phyloP scores from a whole-genome alignment of 2,113 vertebrate genomes.

The Speoplatyrhinus poulsoni region DNA sequence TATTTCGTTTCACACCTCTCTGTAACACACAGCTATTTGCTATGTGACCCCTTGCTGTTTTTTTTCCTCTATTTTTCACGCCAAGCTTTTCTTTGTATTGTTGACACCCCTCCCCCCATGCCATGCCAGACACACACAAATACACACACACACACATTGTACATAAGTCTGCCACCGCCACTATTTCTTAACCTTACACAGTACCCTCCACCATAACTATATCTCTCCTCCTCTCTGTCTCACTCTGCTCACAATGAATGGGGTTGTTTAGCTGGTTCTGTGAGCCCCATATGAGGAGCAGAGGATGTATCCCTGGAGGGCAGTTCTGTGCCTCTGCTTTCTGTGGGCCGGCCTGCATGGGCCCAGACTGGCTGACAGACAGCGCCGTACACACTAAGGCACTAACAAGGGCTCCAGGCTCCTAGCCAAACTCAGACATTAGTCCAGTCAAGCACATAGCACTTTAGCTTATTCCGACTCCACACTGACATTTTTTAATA shows the following conservation, averaged over 20 bases:
- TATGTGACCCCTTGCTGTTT: neutral
- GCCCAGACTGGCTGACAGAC: conserved; percentile 38
- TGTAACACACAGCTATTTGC: conserved; percentile 1
- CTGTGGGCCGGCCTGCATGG: conserved; percentile 53
- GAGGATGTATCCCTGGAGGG: conserved; percentile 57
- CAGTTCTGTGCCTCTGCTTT: conserved; percentile 48
- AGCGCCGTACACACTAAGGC: conserved; percentile 24
- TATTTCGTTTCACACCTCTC: conserved; percentile 33
- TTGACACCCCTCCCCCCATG: neutral
- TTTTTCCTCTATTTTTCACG: neutral
- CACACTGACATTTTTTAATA: conserved; percentile 22
- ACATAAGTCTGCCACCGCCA: neutral
- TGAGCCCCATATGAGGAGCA: conserved; percentile 39
- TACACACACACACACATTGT: too few species aligned
- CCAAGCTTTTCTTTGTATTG: conserved; percentile 21
- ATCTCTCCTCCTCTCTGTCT: neutral
- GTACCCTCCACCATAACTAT: neutral
- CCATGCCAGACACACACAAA: too few species aligned
- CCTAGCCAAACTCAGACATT: conserved; percentile 39
- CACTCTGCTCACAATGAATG: conserved; percentile 23
- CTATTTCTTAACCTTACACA: neutral
- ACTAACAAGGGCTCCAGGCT: conserved; percentile 35
- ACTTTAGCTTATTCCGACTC: conserved; percentile 29
- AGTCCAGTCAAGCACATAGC: conserved; percentile 53
- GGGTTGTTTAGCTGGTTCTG: conserved; percentile 30